Evolutionary conservation across 2,888 invertebrate genomes (phyloP).

Genomic region (Drosophila rellima): DNA sequence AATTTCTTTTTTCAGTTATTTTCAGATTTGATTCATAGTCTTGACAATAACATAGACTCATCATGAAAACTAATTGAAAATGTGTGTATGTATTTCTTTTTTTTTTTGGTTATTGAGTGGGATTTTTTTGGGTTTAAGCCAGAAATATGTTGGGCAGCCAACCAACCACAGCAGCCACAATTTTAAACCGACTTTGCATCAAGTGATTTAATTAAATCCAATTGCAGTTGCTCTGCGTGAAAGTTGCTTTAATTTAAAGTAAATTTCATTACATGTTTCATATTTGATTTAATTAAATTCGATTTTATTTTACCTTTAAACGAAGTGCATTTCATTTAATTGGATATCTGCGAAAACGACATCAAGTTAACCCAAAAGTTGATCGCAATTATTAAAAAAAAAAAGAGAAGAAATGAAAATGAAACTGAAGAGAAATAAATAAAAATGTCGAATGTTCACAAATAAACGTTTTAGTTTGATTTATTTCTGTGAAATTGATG

Average conservation of each 20-base stretch:
- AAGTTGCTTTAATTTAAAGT: conserved; percentile 1
- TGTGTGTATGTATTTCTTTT: neutral
- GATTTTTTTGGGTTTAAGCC: neutral
- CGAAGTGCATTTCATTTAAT: conserved; percentile 36
- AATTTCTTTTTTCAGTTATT: too few species aligned
- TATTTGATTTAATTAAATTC: conserved; percentile 1
- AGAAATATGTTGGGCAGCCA: neutral
- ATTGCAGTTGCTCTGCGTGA: neutral
- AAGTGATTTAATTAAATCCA: conserved; percentile 5
- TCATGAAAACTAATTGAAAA: conserved; percentile 7
- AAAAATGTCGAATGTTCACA: neutral
- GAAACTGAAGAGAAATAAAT: neutral
- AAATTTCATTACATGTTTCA: conserved; percentile 10
- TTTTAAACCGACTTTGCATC: conserved; percentile 7
- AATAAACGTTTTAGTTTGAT: neutral
- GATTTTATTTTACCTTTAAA: neutral
- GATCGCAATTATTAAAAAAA: conserved; percentile 3
- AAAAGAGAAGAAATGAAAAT: neutral
- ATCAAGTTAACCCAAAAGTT: too few species aligned
- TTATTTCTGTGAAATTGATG: neutral
- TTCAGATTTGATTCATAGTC: too few species aligned
- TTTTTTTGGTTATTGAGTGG: neutral
- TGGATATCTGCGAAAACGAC: conserved; percentile 5
- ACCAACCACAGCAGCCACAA: conserved; percentile 26
- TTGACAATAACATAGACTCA: neutral